Evolutionary conservation across 2,888 invertebrate species (phyloP).

Genomic region (Taphrorychus bicolor): DNA sequence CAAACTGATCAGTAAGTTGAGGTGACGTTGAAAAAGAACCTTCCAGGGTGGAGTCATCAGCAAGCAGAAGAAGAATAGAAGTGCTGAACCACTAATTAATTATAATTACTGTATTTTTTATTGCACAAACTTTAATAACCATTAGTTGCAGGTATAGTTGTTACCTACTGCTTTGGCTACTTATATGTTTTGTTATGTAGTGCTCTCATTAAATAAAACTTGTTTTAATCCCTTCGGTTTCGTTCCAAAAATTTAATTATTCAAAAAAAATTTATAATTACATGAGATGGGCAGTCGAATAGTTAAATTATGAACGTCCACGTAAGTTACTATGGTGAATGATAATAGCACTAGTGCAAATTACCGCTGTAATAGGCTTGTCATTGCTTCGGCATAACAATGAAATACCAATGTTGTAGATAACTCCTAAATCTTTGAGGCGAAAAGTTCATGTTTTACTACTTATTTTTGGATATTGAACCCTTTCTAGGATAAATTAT

Average conservation of each 20-base stretch:
- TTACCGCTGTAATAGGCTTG: too few relatives aligned
- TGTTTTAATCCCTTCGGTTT: too few relatives aligned
- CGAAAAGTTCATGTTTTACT: too few relatives aligned
- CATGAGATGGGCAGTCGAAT: background rate
- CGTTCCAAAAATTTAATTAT: background rate
- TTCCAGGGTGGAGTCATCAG: background rate
- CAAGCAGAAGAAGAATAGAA: background rate
- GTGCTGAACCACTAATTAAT: background rate
- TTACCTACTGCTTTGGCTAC: too few relatives aligned
- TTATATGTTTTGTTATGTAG: too few relatives aligned
- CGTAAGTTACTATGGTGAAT: background rate
- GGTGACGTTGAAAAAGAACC: background rate
- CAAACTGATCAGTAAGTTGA: constrained; percentile 1
- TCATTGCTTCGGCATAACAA: too few relatives aligned
- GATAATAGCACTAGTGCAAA: background rate
- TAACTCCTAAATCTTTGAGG: too few relatives aligned
- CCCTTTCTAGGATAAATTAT: too few relatives aligned
- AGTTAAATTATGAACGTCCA: background rate
- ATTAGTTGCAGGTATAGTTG: too few relatives aligned
- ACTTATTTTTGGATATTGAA: too few relatives aligned
- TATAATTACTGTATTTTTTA: background rate
- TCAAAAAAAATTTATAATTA: background rate
- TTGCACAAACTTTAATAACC: background rate
- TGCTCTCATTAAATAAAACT: too few relatives aligned
- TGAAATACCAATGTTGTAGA: too few relatives aligned